Base-by-base conservation (phyloP, 2,888 invertebrate genomes). In the Hirtodrosophila histrioides region DNA sequence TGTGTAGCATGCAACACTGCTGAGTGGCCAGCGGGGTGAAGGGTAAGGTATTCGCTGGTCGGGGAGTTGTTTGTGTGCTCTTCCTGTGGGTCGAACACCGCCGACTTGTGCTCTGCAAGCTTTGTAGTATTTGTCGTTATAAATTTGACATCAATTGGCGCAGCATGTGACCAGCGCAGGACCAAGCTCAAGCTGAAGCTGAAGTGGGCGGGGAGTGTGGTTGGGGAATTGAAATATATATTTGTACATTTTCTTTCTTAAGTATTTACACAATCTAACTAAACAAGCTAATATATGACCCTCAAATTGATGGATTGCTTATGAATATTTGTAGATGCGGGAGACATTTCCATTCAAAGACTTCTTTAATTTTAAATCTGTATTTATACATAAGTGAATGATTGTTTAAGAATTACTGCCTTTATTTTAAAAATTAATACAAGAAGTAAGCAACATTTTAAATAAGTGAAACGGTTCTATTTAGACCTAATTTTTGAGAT, bases 71-170 rank as follows among this genome's bases (percentile, higher is more conserved):
- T 45, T 65, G 57, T 69, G 39, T 35, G 11, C 48, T 29, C 10
- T 39, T 61, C 45, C 27, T 41, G 57, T 39, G 50, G 43, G 24
- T 54, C 50, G 45, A 40, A 35, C 40, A 27, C 12, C 51, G 39
- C 17, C 37, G 36, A 29, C 58, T 54, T 54, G 61, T 64, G 51
- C 63, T 35, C 24, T 9, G 56, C 65, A 63, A 69, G 54, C 65
- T 69, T 78, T 69, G 69, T 63, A 69, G 75, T 78, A 84, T 85
- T 87, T 76, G 87, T 83, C 77, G 79, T 74, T 76, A 89, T 89
- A 86, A 88, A 89, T 86, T 88, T 86, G 88, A 86, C 89, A 88
- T 89, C 88, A 88, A 88, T 89, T 88, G 89, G 78, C 79, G 61
- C 81, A 78, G 78, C 82, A 63, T 69, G 81, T 65, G 70, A 48